Evolutionary conservation across 2,113 vertebrate species (phyloP).

Genomic region (human (Homo sapiens)): GRCh38 chrX:34532001-34532500

Average conservation of each 20-base stretch:
- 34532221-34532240: background rate
- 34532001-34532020: background rate
- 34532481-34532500: background rate
- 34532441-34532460: background rate
- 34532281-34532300: conserved; percentile 1
- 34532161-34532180: background rate
- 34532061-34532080: background rate
- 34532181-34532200: background rate
- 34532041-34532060: background rate
- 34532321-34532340: background rate
- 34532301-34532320: background rate
- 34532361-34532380: background rate
- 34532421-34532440: background rate
- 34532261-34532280: background rate
- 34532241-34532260: background rate
- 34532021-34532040: background rate
- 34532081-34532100: background rate
- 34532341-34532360: background rate
- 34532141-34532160: conserved; percentile 18
- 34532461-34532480: background rate
- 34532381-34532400: background rate
- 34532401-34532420: background rate
- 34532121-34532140: background rate
- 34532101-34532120: background rate
- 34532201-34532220: background rate